Conservation (phyloP, 2,797 vertebrate species). For the Mycteria americana region DNA sequence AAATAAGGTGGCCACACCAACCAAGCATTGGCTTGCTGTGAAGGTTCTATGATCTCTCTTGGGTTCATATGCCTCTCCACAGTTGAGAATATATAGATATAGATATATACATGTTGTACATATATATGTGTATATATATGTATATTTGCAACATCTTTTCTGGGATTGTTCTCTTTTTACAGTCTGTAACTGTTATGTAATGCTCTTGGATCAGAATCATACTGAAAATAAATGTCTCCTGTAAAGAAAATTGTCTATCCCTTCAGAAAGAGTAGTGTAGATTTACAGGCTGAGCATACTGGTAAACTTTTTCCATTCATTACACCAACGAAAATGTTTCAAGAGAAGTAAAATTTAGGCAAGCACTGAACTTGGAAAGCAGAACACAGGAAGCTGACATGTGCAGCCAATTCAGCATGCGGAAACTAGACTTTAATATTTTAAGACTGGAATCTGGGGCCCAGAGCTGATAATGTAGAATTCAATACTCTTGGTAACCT, state of each 20-base stretch:
- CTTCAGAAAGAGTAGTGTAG: neutral
- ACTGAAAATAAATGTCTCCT: neutral
- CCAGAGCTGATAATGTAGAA: slow-evolving; percentile 37
- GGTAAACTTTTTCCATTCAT: slow-evolving; percentile 39
- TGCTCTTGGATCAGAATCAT: neutral
- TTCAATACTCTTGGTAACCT: slow-evolving; percentile 18
- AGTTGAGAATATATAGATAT: neutral
- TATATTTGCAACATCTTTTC: neutral
- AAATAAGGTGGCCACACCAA: neutral
- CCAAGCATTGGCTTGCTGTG: neutral
- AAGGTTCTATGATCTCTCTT: neutral
- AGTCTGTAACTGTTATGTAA: neutral
- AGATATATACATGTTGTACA: neutral
- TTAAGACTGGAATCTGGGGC: slow-evolving; percentile 20
- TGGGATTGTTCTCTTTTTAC: neutral
- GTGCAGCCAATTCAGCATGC: slow-evolving; percentile 24
- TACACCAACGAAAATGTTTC: neutral
- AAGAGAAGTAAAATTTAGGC: neutral
- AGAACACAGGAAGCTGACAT: slow-evolving; percentile 29
- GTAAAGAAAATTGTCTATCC: slow-evolving; percentile 7
- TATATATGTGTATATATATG: neutral
- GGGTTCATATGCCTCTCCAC: neutral
- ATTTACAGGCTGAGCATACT: neutral
- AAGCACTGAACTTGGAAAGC: slow-evolving; percentile 16
- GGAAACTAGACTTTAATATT: slow-evolving; percentile 35